Evolutionary conservation across 2,888 invertebrate genomes (phyloP), one percentile per base, ranked within the genome.

Genomic region (Polymixis lichenea): DNA sequence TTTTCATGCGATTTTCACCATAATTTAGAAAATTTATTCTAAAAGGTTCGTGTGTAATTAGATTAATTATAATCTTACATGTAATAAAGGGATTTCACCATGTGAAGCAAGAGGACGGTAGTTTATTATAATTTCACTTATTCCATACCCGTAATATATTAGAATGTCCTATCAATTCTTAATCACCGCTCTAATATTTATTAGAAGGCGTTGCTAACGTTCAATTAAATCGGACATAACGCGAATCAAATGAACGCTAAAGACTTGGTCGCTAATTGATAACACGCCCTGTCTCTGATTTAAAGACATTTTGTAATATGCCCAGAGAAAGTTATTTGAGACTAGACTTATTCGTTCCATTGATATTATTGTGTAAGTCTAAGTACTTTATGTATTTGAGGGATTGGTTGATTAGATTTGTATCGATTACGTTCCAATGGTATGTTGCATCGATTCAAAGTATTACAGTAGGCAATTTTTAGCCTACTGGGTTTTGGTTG

Each of bases 201-300:
- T 88, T 82, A 61, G 80, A 70, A 77, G 86, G 86, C 80, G 79
- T 74, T 68, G 46, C 77, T 71, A 80, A 88, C 78, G 84, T 88
- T 89, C 89, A 89, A 92, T 92, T 92, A 91, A 89, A 89, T 86
- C 78, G 84, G 82, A 84, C 82, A 86, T 89, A 90, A 88, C 88
- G 85, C 88, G 88, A 91, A 92, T 89, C 89, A 90, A 90, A 93
- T 91, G 89, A 89, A 90, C 86, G 88, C 85, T 89, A 89, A 92
- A 90, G 87, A 89, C 87, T 90, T 87, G 76, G 85, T 88, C 81
- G 91, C 89, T 90, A 92, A 92, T 92, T 91, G 92, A 90, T 91
- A 89, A 87, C 89, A 91, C 91, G 91, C 91, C 92, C 91, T 80
- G 81, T 70, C 78, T 85, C 80, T 89, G 91, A 91, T 90, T 91